Conservation (phyloP, 2,797 vertebrate species). For the Corythornis leucogaster region DNA sequence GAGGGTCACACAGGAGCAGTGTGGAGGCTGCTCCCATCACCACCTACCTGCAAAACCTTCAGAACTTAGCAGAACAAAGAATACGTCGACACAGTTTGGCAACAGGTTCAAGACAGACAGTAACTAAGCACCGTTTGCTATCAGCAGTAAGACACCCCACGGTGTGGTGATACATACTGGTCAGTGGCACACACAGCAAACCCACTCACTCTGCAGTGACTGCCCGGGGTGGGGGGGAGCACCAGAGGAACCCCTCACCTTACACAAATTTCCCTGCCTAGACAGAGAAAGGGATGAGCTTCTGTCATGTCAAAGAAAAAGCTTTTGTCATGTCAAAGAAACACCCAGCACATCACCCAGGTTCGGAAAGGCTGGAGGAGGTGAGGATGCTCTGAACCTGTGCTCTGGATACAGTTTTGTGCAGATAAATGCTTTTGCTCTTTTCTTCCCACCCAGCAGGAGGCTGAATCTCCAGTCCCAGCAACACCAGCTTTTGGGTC, state of each 20-base stretch:
- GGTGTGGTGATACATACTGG: slow-evolving; percentile 72
- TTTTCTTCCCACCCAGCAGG: not conserved
- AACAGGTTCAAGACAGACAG: slow-evolving; percentile 55
- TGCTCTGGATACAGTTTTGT: not conserved
- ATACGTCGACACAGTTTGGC: slow-evolving; percentile 27
- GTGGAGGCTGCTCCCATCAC: not conserved
- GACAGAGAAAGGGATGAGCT: not conserved
- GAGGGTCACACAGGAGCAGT: not conserved
- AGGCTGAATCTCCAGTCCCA: not conserved
- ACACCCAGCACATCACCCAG: not conserved
- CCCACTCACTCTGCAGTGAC: slow-evolving; percentile 48
- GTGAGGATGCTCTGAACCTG: not conserved
- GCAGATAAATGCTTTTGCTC: not conserved
- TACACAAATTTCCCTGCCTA: not conserved
- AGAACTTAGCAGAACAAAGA: slow-evolving; percentile 42
- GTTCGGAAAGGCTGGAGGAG: not conserved
- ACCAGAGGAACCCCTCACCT: not conserved
- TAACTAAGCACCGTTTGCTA: slow-evolving; percentile 55
- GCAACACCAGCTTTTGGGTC: not conserved
- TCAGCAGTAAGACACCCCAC: slow-evolving; percentile 71
- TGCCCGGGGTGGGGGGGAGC: not conserved
- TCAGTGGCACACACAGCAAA: slow-evolving; percentile 49
- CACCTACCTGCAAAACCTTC: slow-evolving; percentile 61
- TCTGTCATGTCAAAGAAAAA: not conserved
- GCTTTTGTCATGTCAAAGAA: not conserved